A percentile compares a stretch with the other conserved stretches of the same genome.
Conservation (phyloP, 2,113 vertebrate species). For the Rhombomys opimus region DNA sequence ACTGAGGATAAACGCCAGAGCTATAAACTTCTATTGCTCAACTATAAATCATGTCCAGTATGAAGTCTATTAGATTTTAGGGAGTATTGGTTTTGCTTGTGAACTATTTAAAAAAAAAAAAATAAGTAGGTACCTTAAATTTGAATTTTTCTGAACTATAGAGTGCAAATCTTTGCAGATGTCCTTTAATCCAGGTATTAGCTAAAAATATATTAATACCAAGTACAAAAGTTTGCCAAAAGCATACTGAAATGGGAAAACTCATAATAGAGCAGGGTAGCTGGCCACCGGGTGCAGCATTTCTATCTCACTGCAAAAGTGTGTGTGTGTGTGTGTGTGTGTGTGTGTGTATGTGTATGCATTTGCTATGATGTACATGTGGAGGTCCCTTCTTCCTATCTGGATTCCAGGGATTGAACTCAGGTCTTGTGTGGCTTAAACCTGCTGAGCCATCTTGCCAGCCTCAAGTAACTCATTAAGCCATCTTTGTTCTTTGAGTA, state of each 20-base stretch:
- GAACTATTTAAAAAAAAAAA: slow-evolving; percentile 22
- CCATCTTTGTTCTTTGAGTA: slow-evolving; percentile 42
- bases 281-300: background rate
- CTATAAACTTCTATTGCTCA: background rate
- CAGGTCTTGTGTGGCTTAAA: background rate
- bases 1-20: background rate
- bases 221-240: background rate
- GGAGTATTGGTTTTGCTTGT: slow-evolving; percentile 23
- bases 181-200: slow-evolving; percentile 48
- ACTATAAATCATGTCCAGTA: slow-evolving; percentile 18
- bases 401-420: background rate
- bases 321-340: background rate
- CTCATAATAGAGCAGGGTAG: background rate
- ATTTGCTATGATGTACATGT: background rate
- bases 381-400: background rate
- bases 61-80: slow-evolving; percentile 37
- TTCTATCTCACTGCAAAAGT: slow-evolving; percentile 9
- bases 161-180: slow-evolving; percentile 20
- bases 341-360: no score
- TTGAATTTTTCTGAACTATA: background rate
- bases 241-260: background rate
- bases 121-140: background rate
- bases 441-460: background rate
- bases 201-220: background rate
- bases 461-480: slow-evolving; percentile 15